Conservation (phyloP, 2,113 vertebrate species). For the Plestiodon gilberti region DNA sequence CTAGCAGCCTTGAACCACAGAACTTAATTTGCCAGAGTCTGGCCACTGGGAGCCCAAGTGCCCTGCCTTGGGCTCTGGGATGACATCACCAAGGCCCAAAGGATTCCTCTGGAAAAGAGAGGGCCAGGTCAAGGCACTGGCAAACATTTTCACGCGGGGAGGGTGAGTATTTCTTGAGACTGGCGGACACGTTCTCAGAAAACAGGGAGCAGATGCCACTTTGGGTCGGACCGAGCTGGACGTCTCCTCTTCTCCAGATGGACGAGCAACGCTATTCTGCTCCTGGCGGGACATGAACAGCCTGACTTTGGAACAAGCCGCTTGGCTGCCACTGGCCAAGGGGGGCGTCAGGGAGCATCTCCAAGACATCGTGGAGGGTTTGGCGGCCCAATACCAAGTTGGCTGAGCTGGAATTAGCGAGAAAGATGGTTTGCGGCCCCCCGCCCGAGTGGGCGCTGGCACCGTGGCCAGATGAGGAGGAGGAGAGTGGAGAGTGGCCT, state of each 20-base stretch:
- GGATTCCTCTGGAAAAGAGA: neutral
- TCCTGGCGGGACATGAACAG: neutral
- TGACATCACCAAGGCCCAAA: neutral
- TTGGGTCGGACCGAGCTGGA: no score
- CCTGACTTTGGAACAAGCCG: neutral
- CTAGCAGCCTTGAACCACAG: no score
- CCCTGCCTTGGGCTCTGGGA: neutral
- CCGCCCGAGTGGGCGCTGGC: neutral
- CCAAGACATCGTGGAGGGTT: no score
- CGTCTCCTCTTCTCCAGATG: no score
- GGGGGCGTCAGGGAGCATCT: neutral
- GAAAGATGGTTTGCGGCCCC: no score
- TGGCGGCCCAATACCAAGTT: no score
- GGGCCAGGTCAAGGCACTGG: no score
- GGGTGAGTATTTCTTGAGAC: neutral
- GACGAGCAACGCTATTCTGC: neutral
- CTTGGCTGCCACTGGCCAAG: neutral
- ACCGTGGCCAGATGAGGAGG: neutral
- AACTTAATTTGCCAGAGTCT: no score
- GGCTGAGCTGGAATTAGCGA: neutral
- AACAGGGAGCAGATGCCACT: neutral
- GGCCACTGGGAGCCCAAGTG: no score
- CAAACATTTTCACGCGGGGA: neutral
- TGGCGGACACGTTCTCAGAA: neutral
- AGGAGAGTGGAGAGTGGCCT: rapidly evolving